Conservation (phyloP, 2,797 vertebrate genomes). For the Delichon dasypus region DNA sequence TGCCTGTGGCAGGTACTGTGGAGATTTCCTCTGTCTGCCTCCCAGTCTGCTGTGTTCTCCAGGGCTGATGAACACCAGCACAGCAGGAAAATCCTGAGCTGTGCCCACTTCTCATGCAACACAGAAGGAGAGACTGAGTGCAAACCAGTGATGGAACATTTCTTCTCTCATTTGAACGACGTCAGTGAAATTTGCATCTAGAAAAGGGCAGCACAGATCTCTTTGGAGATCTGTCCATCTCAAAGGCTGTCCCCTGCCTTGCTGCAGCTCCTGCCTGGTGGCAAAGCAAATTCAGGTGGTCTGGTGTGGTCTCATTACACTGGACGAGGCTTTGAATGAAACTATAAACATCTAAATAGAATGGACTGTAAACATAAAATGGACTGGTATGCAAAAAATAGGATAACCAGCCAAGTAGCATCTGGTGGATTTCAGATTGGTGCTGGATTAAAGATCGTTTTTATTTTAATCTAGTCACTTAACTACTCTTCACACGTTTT, state of each 20-base stretch:
- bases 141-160: neutral
- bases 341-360: neutral
- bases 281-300: neutral
- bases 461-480: neutral
- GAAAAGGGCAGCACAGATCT: neutral
- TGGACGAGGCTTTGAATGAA: neutral
- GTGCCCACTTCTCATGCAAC: constrained; percentile 76
- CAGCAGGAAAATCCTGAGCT: constrained; percentile 83
- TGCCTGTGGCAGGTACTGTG: no score
- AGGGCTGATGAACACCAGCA: constrained; percentile 83
- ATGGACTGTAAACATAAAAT: neutral
- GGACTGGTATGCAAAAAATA: neutral
- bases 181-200: neutral
- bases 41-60: constrained; percentile 84
- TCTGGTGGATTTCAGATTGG: neutral
- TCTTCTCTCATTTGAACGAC: neutral
- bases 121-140: neutral
- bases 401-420: neutral
- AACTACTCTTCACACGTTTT: neutral
- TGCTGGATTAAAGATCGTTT: neutral
- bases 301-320: rapidly evolving
- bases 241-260: neutral
- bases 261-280: neutral
- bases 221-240: neutral
- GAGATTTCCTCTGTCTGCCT: neutral